These are phyloP conservation scores for Marisa cornuarietis DNA, from an alignment of 1,140 invertebrate species.

Conservation along the genomic window DNA sequence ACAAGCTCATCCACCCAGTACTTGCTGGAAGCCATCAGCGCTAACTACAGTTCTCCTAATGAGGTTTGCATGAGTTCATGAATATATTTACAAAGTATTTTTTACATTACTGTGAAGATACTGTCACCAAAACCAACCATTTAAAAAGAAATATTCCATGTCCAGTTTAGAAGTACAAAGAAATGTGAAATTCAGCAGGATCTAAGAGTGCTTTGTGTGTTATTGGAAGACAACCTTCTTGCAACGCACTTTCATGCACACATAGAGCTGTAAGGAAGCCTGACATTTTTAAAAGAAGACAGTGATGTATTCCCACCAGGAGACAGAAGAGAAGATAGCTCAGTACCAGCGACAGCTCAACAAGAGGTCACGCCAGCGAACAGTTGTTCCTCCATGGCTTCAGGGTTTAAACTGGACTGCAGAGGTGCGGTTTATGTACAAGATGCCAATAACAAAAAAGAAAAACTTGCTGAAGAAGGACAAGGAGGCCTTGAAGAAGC, in stretches of 20 bases:
- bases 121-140: no score
- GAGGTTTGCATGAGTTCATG: constrained; percentile 1
- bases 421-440: constrained; percentile 36
- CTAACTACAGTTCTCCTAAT: constrained; percentile 17
- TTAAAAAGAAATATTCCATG: no score
- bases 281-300: no score
- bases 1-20: constrained; percentile 46
- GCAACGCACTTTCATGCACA: no score
- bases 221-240: no score
- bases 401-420: constrained; percentile 38
- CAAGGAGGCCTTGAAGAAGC: constrained; percentile 25
- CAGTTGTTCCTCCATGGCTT: constrained; percentile 40
- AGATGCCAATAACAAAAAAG: constrained; percentile 28
- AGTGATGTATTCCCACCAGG: constrained; percentile 14
- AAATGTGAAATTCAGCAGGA: no score
- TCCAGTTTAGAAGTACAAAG: no score
- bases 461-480: constrained; percentile 29
- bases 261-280: no score
- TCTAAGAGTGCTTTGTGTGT: no score
- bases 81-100: no score
- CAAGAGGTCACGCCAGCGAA: constrained; percentile 19
- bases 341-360: not conserved
- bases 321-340: constrained; percentile 23
- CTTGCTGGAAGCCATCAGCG: constrained; percentile 33
- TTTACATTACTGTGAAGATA: no score